A percentile compares a stretch with the other conserved stretches of the same genome.
These are phyloP conservation scores for Sinelater perroti DNA, from an alignment of 2,888 invertebrate genomes.

Conservation along the genomic window DNA sequence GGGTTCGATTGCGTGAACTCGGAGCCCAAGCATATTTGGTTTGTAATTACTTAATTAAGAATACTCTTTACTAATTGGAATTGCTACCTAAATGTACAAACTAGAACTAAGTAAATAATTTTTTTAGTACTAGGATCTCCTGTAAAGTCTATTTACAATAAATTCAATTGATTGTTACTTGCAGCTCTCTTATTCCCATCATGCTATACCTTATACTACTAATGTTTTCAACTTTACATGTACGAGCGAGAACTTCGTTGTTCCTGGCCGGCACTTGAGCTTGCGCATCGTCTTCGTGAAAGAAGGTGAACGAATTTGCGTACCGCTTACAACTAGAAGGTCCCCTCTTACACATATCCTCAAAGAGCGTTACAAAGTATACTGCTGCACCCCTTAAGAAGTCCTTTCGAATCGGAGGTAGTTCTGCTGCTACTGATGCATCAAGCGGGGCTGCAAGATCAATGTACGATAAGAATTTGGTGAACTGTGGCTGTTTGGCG, in stretches of 20 bases:
- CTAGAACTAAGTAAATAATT: constrained; percentile 15
- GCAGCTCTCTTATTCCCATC: constrained; percentile 14
- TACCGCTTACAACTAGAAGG: neutral
- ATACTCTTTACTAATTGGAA: constrained; percentile 8
- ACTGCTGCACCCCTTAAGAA: neutral
- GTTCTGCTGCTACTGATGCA: neutral
- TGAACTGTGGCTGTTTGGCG: too few relatives aligned
- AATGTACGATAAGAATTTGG: neutral
- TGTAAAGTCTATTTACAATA: constrained; percentile 21
- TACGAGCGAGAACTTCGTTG: constrained; percentile 12
- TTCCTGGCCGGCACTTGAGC: constrained; percentile 14
- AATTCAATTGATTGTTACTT: constrained; percentile 4
- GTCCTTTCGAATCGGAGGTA: constrained; percentile 22
- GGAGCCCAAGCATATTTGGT: constrained; percentile 38
- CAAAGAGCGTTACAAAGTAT: neutral
- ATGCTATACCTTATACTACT: constrained; percentile 10
- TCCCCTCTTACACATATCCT: neutral
- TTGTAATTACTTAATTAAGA: constrained; percentile 25
- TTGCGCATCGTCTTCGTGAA: neutral
- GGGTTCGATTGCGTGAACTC: constrained; percentile 30
- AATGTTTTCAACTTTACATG: constrained; percentile 29
- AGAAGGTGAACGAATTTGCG: constrained; percentile 4
- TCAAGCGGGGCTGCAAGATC: neutral
- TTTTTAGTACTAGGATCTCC: constrained; percentile 15
- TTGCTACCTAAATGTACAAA: constrained; percentile 34